Percentiles rank a stretch among this genome's conserved stretches.
Conservation (phyloP, 2,113 vertebrate genomes). For the Bostrychus sinensis region DNA sequence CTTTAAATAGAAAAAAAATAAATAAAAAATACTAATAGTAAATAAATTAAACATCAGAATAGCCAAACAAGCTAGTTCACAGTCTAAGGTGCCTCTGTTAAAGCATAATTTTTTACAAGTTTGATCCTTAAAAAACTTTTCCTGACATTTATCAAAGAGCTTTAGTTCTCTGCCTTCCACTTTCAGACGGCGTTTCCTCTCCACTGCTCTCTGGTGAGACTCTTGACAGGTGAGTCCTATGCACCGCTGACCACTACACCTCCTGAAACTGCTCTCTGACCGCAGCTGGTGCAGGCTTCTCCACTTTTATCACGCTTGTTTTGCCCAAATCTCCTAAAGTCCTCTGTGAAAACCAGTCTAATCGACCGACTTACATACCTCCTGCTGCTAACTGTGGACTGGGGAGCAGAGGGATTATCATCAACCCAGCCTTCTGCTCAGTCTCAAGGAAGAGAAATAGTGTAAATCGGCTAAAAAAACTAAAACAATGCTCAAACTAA, state of each 20-base stretch:
- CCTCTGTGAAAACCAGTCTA: conserved; percentile 3
- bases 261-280: conserved; percentile 30
- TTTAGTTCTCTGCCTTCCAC: conserved; percentile 30
- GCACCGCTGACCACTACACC: conserved; percentile 42
- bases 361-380: conserved; percentile 39
- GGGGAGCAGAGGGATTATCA: conserved; percentile 37
- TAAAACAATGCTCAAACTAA: too few species aligned
- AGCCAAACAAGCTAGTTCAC: background rate
- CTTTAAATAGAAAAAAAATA: too few species aligned
- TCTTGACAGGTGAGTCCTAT: conserved; percentile 55
- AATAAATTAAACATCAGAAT: too few species aligned
- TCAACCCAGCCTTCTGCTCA: conserved; percentile 41
- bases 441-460: too few species aligned
- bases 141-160: background rate
- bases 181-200: conserved; percentile 43
- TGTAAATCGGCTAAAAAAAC: too few species aligned
- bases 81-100: background rate
- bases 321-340: conserved; percentile 11
- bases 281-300: conserved; percentile 23
- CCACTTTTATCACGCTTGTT: conserved; percentile 27
- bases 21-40: too few species aligned
- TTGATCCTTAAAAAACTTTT: conserved; percentile 19
- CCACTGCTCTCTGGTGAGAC: conserved; percentile 41
- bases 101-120: conserved; percentile 8
- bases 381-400: conserved; percentile 41